Evolutionary conservation across 2,888 invertebrate species (phyloP), one percentile per base, ranked within the genome.

Genomic region (Habrosyne pyritoides): DNA sequence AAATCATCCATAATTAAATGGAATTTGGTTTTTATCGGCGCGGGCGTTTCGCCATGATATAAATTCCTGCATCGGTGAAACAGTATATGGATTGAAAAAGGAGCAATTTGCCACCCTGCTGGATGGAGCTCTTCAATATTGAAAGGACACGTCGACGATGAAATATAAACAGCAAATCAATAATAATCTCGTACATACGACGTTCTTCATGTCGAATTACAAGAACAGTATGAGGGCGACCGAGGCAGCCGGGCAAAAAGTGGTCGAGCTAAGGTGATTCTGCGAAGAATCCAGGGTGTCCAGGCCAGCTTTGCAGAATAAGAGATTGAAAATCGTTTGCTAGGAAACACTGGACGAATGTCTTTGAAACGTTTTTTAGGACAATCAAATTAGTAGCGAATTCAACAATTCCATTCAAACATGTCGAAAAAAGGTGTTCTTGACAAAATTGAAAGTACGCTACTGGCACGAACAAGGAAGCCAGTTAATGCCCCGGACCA

Each of bases 1-100:
- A 89, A 91, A 91, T 89, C 89, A 85, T 85, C 86, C 89, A 91
- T 92, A 92, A 92, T 92, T 91, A 91, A 91, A 84, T 86, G 92
- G 92, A 90, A 92, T 92, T 81, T 77, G 74, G 77, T 91, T 91
- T 89, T 91, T 91, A 75, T 75, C 51, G 53, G 46, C 61, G 64
- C 74, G 55, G 66, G 74, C 83, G 84, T 87, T 88, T 88, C 84
- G 81, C 81, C 81, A 81, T 87, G 81, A 86, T 88, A 91, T 88
- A 89, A 84, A 91, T 91, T 89, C 90, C 84, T 79, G 79, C 75
- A 79, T 84, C 74, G 65, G 63, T 67, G 72, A 78, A 77, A 73
- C 75, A 72, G 75, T 79, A 73, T 67, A 63, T 60, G 63, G 70
- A 65, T 71, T 67, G 75, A 86, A 91, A 89, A 90, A 88, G 79